Base-by-base conservation (phyloP, 2,113 vertebrate species). In the Laticauda laticaudata region DNA sequence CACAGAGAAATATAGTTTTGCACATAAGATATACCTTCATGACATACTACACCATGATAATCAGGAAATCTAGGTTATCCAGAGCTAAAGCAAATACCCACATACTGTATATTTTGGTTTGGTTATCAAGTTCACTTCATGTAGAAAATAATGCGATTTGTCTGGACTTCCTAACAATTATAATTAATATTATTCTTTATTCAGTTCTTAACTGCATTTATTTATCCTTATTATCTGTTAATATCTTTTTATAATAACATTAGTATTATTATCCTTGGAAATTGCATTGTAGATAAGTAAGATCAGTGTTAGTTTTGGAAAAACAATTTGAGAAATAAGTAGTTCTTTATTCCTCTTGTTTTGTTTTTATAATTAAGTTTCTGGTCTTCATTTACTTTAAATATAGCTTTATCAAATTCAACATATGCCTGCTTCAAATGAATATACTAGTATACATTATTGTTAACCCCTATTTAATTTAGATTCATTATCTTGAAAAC, bases 341-440 rank as follows among this genome's bases (percentile, higher is more conserved):
- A 97, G 92, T 90, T 96, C 96, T 98, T 97, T 97, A 96, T 96
- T 88, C 23, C 26, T 96, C 94, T 94, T 97, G 96, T 97, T 97
- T 97, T 98, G 96, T 96, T 98, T 98, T 96, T 95, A 97, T 98
- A 98, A 98, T 98, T 98, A 98, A 97, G 95, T 94, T 94, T 94
- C 95, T 91, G 97, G 95, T 95, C 94, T 95, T 91, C 93, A 95
- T 96, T 93, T 96, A 93, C 96, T 97, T 98, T 97, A 97, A 97
- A 98, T 92, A 97, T 95, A 97, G 96, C 94, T 96, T 95, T 96
- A 97, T 97, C 97, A 97, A 97, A 97, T 96, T 97, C 96, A 97
- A 97, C 95, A 97, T 95, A 96, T 94, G 95, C 91, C 97, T 97
- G 95, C 96, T 98, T 97, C 93, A 95, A 97, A 96, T 98, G 95